Conservation (phyloP, 1,140 invertebrate genomes). For the Halictus rubicundus region DNA sequence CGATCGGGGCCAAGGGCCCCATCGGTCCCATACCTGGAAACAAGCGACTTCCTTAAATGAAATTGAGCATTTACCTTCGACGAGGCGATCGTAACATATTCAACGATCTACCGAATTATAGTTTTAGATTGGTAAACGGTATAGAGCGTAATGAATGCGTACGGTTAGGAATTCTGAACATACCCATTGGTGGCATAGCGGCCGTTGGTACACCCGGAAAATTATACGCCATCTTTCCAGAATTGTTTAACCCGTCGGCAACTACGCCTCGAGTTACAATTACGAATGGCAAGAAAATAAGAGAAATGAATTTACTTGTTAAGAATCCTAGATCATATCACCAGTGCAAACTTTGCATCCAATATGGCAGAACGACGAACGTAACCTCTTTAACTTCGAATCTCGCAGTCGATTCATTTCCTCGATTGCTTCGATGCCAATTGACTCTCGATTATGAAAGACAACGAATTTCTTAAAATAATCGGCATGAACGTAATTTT, state of each 20-base stretch:
- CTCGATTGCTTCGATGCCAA: not conserved
- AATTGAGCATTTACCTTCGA: not conserved
- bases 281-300: constrained; percentile 9
- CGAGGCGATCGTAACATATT: not conserved
- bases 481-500: constrained; percentile 83
- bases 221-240: constrained; percentile 77
- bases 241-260: constrained; percentile 10
- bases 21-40: constrained; percentile 77
- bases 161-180: constrained; percentile 20
- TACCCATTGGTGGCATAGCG: constrained; percentile 77
- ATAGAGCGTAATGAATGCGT: not conserved
- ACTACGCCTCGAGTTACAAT: not conserved
- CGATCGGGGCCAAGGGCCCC: constrained; percentile 75
- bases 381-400: constrained; percentile 28
- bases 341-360: constrained; percentile 32
- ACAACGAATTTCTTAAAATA: constrained; percentile 84
- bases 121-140: not conserved
- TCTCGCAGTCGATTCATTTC: not conserved
- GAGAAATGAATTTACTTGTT: constrained; percentile 17
- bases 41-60: not conserved
- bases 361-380: constrained; percentile 46
- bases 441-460: constrained; percentile 76
- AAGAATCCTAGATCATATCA: constrained; percentile 16
- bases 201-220: constrained; percentile 77
- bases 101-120: not conserved